Base-by-base conservation (phyloP, 2,888 invertebrate species). In the Andrena praecox region DNA sequence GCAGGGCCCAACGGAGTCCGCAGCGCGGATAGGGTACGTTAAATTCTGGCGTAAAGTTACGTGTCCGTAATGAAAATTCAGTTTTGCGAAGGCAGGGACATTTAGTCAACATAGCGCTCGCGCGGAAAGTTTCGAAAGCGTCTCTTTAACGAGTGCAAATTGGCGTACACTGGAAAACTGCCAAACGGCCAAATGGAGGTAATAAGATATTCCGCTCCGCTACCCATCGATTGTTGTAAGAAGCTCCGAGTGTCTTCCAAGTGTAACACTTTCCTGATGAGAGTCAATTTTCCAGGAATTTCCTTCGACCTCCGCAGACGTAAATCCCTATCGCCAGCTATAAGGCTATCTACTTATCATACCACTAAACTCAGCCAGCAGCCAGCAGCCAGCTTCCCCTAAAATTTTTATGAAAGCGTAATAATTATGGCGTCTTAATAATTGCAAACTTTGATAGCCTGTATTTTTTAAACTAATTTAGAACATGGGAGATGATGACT, bases 71-170 rank as follows among this genome's bases (percentile, higher is more conserved):
- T 75, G 80, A 80, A 77, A 81, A 82, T 71, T 29, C 35, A 71
- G 42, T 69, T 56, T 4, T 6, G 52, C 5, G 48, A 35, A 64
- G 54, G 48, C 27, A 27, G n/a, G 50, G 35, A 70, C 63, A n/a
- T 75, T 73, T 69, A 78, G 71, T 82, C 79, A 75, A 75, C 63
- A 66, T 59, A 16, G 74, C 0, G 74, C 0, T 42, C 6, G 42
- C 62, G 52, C 54, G 56, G 69, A 59, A 82, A 66, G 56, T 79
- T 75, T 50, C 72, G n/a, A n/a, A 54, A 54, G 79, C 79, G 70
- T 72, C 68, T 66, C 84, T 82, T 84, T 85, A 85, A 85, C 85
- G 81, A 85, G 84, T 81, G 84, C 80, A 84, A 84, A 85, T 85
- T 81, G 81, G 77, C 74, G 81, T 81, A 66, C 74, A 81, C 77